A percentile compares a stretch with the other conserved stretches of the same genome.
Conservation (phyloP, 2,888 invertebrate species). For the Volucella bombylans region DNA sequence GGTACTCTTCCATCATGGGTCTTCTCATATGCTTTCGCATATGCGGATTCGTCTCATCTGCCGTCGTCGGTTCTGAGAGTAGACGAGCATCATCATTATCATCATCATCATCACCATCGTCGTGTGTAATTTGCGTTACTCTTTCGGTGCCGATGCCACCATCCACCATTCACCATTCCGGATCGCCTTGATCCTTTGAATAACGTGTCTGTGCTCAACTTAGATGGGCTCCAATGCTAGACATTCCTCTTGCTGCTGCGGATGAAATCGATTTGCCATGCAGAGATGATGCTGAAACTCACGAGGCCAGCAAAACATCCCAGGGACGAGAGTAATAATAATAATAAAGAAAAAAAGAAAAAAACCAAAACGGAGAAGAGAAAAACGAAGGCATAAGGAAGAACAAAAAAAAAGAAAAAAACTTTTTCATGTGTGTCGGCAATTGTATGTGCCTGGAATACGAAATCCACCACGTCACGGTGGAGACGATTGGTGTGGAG, state of each 20-base stretch:
- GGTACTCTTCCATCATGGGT: neutral
- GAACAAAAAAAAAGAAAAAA: conserved; percentile 2
- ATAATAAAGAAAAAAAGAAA: conserved; percentile 30
- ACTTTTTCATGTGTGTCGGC: conserved; percentile 62
- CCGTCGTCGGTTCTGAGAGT: neutral
- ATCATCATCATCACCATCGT: too few species aligned
- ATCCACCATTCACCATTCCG: too few species aligned
- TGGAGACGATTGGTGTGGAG: neutral
- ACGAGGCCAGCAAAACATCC: conserved; percentile 5
- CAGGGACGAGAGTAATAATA: conserved; percentile 21
- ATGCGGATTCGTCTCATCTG: too few species aligned
- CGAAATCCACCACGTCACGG: conserved; percentile 42
- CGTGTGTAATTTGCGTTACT: too few species aligned
- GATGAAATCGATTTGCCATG: conserved; percentile 68
- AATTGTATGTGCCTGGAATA: conserved; percentile 62
- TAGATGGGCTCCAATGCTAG: conserved; percentile 33
- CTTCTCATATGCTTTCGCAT: too few species aligned
- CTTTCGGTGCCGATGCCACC: too few species aligned
- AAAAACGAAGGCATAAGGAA: neutral
- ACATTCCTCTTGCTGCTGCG: conserved; percentile 55
- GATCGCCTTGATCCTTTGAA: too few species aligned
- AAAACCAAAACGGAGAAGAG: neutral
- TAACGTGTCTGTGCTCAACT: conserved; percentile 6
- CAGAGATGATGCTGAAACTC: neutral
- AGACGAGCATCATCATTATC: too few species aligned